phyloP scores from a whole-genome alignment of 2,888 invertebrate species.

The Chrysina gloriosa region DNA sequence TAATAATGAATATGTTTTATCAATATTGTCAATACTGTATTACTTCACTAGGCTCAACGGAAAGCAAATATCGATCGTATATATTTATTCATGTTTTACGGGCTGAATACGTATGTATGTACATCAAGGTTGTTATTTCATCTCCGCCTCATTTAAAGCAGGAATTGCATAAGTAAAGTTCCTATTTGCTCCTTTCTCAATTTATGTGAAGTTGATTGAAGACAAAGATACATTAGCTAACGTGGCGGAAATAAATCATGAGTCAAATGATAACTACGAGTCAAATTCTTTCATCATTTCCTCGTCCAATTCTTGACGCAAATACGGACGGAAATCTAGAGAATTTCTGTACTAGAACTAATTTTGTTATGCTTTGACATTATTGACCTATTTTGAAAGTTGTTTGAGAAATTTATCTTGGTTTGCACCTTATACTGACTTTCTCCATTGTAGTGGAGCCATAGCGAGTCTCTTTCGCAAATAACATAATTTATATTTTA shows the following conservation, averaged over 20 bases:
- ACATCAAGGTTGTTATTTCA: background rate
- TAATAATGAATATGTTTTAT: too few relatives aligned
- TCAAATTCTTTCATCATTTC: background rate
- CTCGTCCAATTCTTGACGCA: background rate
- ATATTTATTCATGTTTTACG: too few relatives aligned
- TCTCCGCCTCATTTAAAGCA: background rate
- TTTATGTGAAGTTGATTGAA: background rate
- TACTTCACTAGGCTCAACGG: too few relatives aligned
- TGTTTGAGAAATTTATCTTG: background rate
- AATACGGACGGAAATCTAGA: constrained; percentile 9
- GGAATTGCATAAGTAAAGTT: background rate
- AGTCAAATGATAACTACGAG: constrained; percentile 6
- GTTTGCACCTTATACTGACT: too few relatives aligned
- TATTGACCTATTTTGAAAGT: constrained; percentile 11
- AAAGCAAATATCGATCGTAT: too few relatives aligned
- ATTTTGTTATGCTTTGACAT: background rate
- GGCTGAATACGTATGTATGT: too few relatives aligned
- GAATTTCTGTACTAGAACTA: background rate
- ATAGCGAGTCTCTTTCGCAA: too few relatives aligned
- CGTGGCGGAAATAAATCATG: background rate
- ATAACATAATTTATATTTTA: too few relatives aligned
- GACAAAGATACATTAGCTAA: constrained; percentile 8
- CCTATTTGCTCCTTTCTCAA: background rate
- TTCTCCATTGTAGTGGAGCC: too few relatives aligned
- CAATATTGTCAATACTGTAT: too few relatives aligned